phyloP scores from a whole-genome alignment of 30 jellyfish, hydroid and myxozoan species.

The Cassiopea andromeda region DNA sequence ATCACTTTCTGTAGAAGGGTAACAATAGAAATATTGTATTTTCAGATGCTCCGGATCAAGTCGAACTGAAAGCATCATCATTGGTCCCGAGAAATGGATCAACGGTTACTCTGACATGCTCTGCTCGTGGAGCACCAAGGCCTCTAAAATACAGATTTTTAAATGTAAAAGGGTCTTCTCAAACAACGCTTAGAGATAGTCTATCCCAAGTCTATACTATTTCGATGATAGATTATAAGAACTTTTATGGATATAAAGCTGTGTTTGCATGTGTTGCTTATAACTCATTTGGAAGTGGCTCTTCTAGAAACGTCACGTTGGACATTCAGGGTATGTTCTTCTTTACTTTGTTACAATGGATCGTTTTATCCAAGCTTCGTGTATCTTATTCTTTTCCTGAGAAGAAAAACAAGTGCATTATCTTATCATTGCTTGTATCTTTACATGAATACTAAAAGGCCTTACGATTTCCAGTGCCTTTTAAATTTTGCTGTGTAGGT shows the following conservation, averaged over 20 bases:
- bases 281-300: slow-evolving; percentile 27
- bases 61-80: background rate
- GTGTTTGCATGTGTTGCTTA: slow-evolving; percentile 34
- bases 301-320: slow-evolving; percentile 2
- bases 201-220: background rate
- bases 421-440: background rate
- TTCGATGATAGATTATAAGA: slow-evolving; percentile 1
- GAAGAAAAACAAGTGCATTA: background rate
- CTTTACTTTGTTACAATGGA: background rate
- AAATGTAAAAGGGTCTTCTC: background rate
- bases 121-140: background rate
- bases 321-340: slow-evolving; percentile 35
- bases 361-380: background rate
- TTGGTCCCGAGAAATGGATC: background rate
- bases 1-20: background rate
- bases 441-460: background rate
- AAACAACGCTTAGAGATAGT: background rate
- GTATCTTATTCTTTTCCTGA: background rate
- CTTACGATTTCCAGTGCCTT: no score
- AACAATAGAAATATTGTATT: background rate
- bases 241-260: slow-evolving; percentile 13
- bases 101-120: background rate
- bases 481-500: no score
- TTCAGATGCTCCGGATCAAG: slow-evolving; percentile 13
- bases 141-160: background rate